A percentile compares a stretch with the other conserved stretches of the same genome.
phyloP scores from a whole-genome alignment of 1,140 invertebrate genomes.

The Periplaneta americana region DNA sequence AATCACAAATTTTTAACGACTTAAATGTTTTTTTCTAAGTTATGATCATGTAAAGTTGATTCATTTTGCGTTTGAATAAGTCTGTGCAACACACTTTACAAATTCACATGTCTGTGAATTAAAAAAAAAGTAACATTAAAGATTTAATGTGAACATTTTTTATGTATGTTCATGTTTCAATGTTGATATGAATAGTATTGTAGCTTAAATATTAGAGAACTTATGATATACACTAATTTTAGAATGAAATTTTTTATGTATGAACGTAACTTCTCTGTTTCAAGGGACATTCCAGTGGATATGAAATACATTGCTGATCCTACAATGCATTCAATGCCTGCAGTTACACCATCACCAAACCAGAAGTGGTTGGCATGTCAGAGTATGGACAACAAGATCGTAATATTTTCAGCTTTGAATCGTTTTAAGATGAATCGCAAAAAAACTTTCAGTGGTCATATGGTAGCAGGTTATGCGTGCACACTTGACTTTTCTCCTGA shows the following conservation, averaged over 20 bases:
- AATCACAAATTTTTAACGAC: too few relatives aligned
- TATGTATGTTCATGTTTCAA: neutral
- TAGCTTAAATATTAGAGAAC: too few relatives aligned
- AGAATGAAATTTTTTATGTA: neutral
- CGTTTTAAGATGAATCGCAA: conserved; percentile 96
- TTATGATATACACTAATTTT: too few relatives aligned
- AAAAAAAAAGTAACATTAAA: too few relatives aligned
- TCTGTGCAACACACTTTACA: too few relatives aligned
- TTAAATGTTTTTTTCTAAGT: too few relatives aligned
- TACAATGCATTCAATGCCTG: conserved; percentile 98
- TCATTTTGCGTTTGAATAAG: too few relatives aligned
- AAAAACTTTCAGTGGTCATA: conserved; percentile 97
- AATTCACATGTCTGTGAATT: too few relatives aligned
- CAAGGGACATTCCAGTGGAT: conserved; percentile 98
- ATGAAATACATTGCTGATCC: conserved; percentile 99
- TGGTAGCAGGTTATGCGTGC: conserved; percentile 99
- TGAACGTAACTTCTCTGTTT: conserved; percentile 19
- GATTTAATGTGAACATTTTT: neutral
- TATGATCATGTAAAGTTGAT: too few relatives aligned
- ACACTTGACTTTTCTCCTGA: conserved; percentile 96
- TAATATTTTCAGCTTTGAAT: conserved; percentile 96
- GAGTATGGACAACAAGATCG: conserved; percentile 98
- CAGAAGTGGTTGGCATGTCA: conserved; percentile 99
- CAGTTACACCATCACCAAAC: conserved; percentile 91
- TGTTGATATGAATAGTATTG: too few relatives aligned